These are phyloP conservation scores for Phymorhynchus buccinoides DNA, from an alignment of 1,140 invertebrate genomes.

Conservation along the genomic window DNA sequence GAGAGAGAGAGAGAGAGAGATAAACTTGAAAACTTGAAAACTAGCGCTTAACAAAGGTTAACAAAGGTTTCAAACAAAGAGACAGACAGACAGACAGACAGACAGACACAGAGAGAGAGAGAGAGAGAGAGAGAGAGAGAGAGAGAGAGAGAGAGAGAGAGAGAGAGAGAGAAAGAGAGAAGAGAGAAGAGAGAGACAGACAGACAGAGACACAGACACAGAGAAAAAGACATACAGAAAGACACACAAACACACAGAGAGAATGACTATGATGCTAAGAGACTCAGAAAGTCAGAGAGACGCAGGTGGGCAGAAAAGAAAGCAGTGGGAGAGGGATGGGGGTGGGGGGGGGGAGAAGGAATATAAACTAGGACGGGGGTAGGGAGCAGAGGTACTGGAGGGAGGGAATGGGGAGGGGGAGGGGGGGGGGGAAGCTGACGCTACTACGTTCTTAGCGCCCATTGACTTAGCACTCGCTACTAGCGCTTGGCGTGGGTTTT, in stretches of 20 bases:
- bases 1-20: not conserved
- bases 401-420: not conserved
- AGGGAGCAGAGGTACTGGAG: not conserved
- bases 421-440: not conserved
- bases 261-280: no score
- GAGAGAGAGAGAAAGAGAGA: not conserved
- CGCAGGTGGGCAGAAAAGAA: not conserved
- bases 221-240: not conserved
- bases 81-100: not conserved
- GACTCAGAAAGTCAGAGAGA: no score
- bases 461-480: no score
- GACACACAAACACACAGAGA: not conserved
- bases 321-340: not conserved
- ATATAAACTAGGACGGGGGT: not conserved
- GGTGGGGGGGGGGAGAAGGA: not conserved
- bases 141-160: slow-evolving; percentile 29
- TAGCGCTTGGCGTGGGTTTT: no score
- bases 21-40: not conserved
- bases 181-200: not conserved
- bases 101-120: slow-evolving; percentile 26
- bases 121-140: slow-evolving; percentile 26
- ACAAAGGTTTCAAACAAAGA: no score
- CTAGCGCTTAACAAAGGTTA: no score
- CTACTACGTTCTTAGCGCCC: no score
- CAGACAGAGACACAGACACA: not conserved